Conservation (phyloP, 2,888 invertebrate species). For the Abrostola tripartita region DNA sequence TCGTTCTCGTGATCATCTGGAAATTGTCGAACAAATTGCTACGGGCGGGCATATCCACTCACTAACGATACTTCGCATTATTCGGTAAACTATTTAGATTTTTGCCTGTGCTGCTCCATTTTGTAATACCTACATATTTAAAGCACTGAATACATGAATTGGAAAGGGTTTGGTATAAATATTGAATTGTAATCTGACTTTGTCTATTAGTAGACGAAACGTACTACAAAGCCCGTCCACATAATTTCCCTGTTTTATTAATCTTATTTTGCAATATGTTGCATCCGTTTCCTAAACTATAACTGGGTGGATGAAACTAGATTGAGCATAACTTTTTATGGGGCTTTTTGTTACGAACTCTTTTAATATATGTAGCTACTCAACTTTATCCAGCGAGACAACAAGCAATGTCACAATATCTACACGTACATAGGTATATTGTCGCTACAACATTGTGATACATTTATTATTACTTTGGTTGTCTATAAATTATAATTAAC, state of each 20-base stretch:
- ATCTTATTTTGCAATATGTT: slow-evolving; percentile 83
- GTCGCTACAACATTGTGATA: slow-evolving; percentile 11
- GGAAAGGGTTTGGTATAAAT: slow-evolving; percentile 2
- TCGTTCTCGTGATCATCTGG: not conserved
- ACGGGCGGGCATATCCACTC: not conserved
- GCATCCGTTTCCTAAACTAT: slow-evolving; percentile 82
- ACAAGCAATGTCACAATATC: slow-evolving; percentile 23
- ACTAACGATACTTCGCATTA: not conserved
- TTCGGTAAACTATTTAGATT: no score
- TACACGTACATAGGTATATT: not conserved
- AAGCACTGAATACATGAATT: not conserved
- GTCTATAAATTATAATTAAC: slow-evolving; percentile 12
- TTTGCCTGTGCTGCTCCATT: no score
- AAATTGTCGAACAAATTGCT: not conserved
- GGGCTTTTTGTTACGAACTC: slow-evolving; percentile 74
- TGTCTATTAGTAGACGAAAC: slow-evolving; percentile 39
- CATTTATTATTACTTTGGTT: slow-evolving; percentile 1
- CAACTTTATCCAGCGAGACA: slow-evolving; percentile 48
- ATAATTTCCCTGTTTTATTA: slow-evolving; percentile 76
- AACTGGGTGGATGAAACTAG: slow-evolving; percentile 77
- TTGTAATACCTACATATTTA: not conserved
- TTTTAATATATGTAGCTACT: slow-evolving; percentile 68
- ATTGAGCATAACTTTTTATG: slow-evolving; percentile 84
- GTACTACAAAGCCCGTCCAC: slow-evolving; percentile 48
- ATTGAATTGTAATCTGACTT: slow-evolving; percentile 8